A percentile compares a stretch with the other conserved stretches of the same genome.
phyloP scores from a whole-genome alignment of 2,113 vertebrate species.

The Himantopus leucocephalus region DNA sequence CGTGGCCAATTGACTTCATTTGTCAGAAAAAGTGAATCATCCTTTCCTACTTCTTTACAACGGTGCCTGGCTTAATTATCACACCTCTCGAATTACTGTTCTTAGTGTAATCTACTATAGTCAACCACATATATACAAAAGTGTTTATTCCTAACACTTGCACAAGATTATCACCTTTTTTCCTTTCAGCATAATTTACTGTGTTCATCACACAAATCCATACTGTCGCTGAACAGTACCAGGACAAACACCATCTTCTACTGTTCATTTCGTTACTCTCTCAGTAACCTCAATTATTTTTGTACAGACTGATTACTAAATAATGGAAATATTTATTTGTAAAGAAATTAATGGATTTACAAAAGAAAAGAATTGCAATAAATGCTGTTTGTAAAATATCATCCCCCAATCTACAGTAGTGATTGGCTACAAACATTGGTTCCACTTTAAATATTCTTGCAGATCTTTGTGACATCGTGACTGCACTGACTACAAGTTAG shows the following conservation, averaged over 20 bases:
- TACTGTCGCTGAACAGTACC: too few relatives aligned
- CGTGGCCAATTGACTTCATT: not conserved
- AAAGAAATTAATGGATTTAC: not conserved
- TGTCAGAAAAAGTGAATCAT: not conserved
- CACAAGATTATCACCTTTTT: not conserved
- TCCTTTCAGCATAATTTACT: not conserved
- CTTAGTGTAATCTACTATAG: not conserved
- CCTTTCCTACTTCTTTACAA: not conserved
- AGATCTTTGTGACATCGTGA: not conserved
- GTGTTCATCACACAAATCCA: not conserved
- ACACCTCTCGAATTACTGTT: not conserved
- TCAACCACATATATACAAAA: not conserved
- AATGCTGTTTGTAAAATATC: not conserved
- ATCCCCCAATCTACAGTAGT: not conserved
- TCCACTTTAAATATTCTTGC: not conserved
- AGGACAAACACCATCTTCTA: not conserved
- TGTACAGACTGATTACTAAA: not conserved
- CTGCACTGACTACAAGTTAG: fast-evolving
- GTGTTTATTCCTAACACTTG: not conserved
- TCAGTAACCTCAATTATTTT: not conserved
- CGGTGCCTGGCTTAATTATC: not conserved
- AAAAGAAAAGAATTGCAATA: not conserved
- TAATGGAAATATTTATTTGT: not conserved
- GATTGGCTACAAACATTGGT: not conserved
- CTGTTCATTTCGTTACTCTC: not conserved